Evolutionary conservation across 2,888 invertebrate species (phyloP).

Genomic region (Drosophila greeni): DNA sequence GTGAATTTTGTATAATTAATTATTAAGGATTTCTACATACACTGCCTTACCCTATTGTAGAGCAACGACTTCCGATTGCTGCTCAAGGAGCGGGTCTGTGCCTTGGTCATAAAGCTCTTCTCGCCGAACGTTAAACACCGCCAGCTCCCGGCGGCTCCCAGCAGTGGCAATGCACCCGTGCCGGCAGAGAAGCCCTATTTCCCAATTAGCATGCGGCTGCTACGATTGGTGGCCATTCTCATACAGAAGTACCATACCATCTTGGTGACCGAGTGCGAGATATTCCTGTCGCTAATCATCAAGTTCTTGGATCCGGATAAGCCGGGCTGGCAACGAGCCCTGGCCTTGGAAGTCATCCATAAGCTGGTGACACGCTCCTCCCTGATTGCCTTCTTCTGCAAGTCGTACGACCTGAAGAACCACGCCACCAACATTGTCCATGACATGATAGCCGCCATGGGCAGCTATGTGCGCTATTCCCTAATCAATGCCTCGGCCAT

Average conservation of each 20-base stretch:
- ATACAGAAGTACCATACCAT: conserved; percentile 95
- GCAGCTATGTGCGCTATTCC: conserved; percentile 95
- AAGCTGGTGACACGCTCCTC: conserved; percentile 93
- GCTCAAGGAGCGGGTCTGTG: conserved; percentile 97
- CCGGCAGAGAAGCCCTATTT: conserved; percentile 95
- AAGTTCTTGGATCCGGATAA: conserved; percentile 98
- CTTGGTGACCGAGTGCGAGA: conserved; percentile 98
- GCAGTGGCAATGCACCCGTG: conserved; percentile 82
- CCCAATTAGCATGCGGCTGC: conserved; percentile 96
- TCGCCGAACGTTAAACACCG: conserved; percentile 99
- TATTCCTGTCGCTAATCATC: conserved; percentile 96
- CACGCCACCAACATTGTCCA: conserved; percentile 95
- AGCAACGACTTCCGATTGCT: conserved; percentile 96
- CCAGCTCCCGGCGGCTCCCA: conserved; percentile 76
- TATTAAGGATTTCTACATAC: no score
- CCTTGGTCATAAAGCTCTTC: conserved; percentile 97
- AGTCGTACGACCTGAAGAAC: conserved; percentile 96
- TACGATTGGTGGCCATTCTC: conserved; percentile 94
- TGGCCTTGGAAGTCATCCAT: conserved; percentile 97
- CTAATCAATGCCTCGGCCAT: conserved; percentile 82
- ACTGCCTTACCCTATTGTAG: conserved; percentile 78
- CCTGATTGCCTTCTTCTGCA: conserved; percentile 93
- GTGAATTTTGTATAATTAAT: conserved; percentile 77
- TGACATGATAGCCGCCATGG: conserved; percentile 95
- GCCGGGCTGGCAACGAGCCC: conserved; percentile 96